A percentile compares a stretch with the other conserved stretches of the same genome.
phyloP scores from a whole-genome alignment of 1,140 invertebrate genomes.

The Aphaenogaster rudis region DNA sequence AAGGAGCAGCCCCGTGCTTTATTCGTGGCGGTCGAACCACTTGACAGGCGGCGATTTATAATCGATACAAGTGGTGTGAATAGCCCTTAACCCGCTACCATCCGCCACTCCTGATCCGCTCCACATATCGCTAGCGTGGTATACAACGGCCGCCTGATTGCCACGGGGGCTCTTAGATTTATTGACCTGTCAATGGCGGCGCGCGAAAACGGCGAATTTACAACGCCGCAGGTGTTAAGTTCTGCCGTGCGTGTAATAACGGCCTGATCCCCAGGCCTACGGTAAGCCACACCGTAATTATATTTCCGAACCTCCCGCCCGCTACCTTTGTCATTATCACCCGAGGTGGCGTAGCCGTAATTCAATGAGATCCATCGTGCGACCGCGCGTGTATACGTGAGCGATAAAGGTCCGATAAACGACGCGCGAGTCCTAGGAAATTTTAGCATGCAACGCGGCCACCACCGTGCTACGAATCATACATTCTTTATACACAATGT shows the following conservation, averaged over 20 bases:
- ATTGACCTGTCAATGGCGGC: slow-evolving; percentile 83
- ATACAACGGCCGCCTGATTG: slow-evolving; percentile 77
- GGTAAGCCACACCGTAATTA: slow-evolving; percentile 82
- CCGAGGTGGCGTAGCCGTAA: slow-evolving; percentile 70
- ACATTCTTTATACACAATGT: background rate
- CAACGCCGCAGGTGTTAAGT: slow-evolving; percentile 85
- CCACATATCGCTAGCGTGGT: slow-evolving; percentile 74
- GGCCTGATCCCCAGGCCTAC: slow-evolving; percentile 73
- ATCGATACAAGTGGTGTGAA: slow-evolving; percentile 63
- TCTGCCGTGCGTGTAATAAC: slow-evolving; percentile 79
- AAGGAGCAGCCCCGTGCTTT: background rate
- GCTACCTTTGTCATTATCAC: slow-evolving; percentile 80
- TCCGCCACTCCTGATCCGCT: slow-evolving; percentile 73
- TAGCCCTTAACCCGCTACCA: slow-evolving; percentile 71
- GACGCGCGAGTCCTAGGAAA: slow-evolving; percentile 58
- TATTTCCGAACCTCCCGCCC: slow-evolving; percentile 75
- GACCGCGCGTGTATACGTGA: slow-evolving; percentile 37
- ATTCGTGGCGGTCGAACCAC: slow-evolving; percentile 5
- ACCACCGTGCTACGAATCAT: background rate
- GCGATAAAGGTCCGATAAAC: slow-evolving; percentile 52
- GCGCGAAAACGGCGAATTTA: slow-evolving; percentile 82
- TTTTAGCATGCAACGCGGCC: slow-evolving; percentile 24
- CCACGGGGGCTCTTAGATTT: slow-evolving; percentile 80
- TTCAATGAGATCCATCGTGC: slow-evolving; percentile 73
- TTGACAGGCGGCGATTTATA: slow-evolving; percentile 55